These are phyloP conservation scores for Phymanthus crucifer DNA, from an alignment of 92 coral and sea anemone species.

Conservation along the genomic window DNA sequence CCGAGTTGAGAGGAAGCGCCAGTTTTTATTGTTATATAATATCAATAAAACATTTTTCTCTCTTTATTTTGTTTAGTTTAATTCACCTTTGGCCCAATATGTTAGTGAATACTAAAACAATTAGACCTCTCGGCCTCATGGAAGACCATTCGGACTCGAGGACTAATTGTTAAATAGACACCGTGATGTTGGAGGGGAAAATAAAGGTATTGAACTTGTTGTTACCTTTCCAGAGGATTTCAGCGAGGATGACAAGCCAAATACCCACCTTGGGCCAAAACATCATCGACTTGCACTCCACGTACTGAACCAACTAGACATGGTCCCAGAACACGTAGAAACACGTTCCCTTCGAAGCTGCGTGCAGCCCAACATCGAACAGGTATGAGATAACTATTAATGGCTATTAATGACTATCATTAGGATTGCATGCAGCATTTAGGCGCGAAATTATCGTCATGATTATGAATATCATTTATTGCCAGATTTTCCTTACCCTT, in stretches of 20 bases:
- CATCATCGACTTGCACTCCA: conserved; percentile 92
- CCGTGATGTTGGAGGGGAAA: background rate
- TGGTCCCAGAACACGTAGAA: conserved; percentile 96
- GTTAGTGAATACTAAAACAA: too few relatives aligned
- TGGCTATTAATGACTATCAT: background rate
- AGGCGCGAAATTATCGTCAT: too few relatives aligned
- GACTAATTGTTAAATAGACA: too few relatives aligned
- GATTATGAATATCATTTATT: background rate
- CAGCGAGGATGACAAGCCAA: conserved; percentile 31
- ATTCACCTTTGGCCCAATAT: too few relatives aligned
- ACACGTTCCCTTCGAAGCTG: conserved; percentile 86
- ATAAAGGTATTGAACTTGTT: background rate
- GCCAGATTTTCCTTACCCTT: background rate
- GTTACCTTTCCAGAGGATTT: conserved; percentile 26
- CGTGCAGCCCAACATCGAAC: conserved; percentile 95
- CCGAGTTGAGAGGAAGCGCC: too few relatives aligned
- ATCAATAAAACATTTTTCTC: too few relatives aligned
- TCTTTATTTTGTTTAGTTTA: too few relatives aligned
- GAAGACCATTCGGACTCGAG: too few relatives aligned
- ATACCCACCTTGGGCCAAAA: conserved; percentile 47
- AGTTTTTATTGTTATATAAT: too few relatives aligned
- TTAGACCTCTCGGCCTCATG: too few relatives aligned
- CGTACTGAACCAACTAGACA: conserved; percentile 69
- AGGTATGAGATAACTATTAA: conserved; percentile 43
- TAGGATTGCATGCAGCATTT: background rate